Base-by-base conservation (phyloP, 2,113 vertebrate genomes). In the Ibidorhyncha struthersii region DNA sequence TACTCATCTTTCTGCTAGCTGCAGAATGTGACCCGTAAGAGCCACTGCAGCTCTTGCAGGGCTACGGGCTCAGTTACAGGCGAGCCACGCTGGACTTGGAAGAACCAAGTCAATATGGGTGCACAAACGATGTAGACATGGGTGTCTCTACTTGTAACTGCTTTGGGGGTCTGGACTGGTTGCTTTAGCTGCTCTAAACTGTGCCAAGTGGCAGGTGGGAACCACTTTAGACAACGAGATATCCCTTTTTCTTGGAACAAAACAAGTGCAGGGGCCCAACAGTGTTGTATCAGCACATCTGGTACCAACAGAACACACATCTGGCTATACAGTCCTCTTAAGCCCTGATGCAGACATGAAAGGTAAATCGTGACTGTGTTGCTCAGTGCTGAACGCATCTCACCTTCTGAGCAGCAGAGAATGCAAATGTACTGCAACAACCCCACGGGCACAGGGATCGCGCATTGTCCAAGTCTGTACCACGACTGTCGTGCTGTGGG, bases 401-500 rank as follows among this genome's bases (percentile, higher is more conserved):
- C n/a, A 2, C 9, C 3, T 59, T 20, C 16, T 29, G 82, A 78
- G 63, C 40, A 49, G 32, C 36, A 62, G 55, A 53, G 50, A 69
- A 40, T 2, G 18, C 25, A 45, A 20, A 47, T n/a, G 4, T 5
- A 65, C 29, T 63, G 47, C 25, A 77, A 23, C 32, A 49, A 29
- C 12, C 8, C 9, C 25, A 7, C 0, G 1, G 49, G n/a, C 53
- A 26, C 38, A 14, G 62, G 16, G 17, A 2, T 0, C 8, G 23
- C 21, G n/a, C 40, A 52, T 77, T 86, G 45, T 26, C 49, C 1
- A 1, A n/a, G 40, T 13, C 30, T 3, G 3, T 45, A 41, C 26
- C 13, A 1, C 16, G 62, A 29, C 47, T 67, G 0, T 79, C 0
- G 0, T 0, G 1, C 26, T 23, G 38, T 11, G 49, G 70, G 29